These are phyloP conservation scores for Amazonetta brasiliensis DNA, from an alignment of 2,797 vertebrate genomes.

Conservation along the genomic window DNA sequence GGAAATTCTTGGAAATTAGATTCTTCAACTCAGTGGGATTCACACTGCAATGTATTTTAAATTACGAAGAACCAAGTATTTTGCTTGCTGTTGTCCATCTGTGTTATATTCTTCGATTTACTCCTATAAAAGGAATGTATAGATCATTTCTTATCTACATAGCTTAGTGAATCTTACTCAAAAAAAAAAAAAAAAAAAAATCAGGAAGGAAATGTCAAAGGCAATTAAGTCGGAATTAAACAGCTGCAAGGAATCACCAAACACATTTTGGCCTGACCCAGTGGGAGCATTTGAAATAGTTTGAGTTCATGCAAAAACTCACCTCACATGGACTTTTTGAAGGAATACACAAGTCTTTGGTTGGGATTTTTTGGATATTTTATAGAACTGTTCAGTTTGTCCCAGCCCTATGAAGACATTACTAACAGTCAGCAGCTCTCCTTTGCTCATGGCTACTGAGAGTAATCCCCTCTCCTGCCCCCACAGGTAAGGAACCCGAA, in stretches of 20 bases:
- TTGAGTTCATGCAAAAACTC: background rate
- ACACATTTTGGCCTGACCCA: background rate
- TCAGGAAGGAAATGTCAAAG: constrained; percentile 51
- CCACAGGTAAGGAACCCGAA: constrained; percentile 15
- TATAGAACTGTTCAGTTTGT: background rate
- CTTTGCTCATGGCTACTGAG: background rate
- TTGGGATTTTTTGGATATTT: background rate
- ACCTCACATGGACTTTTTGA: background rate
- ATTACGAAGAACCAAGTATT: constrained; percentile 1
- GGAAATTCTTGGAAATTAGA: constrained; percentile 52
- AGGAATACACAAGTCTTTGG: background rate
- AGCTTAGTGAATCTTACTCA: constrained; percentile 36
- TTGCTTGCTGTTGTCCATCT: constrained; percentile 43
- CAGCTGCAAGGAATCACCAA: constrained; percentile 17
- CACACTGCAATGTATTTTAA: constrained; percentile 63
- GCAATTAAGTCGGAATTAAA: constrained; percentile 56
- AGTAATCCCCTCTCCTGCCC: constrained; percentile 9
- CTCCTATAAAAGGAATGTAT: constrained; percentile 9
- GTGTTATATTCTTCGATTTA: constrained; percentile 30
- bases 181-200: background rate
- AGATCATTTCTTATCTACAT: constrained; percentile 45
- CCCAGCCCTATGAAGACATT: constrained; percentile 9
- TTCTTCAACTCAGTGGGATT: constrained; percentile 60
- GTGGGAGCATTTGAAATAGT: background rate
- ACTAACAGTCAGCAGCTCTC: constrained; percentile 31